phyloP scores from a whole-genome alignment of 2,113 vertebrate genomes.

The Nematolebias whitei region DNA sequence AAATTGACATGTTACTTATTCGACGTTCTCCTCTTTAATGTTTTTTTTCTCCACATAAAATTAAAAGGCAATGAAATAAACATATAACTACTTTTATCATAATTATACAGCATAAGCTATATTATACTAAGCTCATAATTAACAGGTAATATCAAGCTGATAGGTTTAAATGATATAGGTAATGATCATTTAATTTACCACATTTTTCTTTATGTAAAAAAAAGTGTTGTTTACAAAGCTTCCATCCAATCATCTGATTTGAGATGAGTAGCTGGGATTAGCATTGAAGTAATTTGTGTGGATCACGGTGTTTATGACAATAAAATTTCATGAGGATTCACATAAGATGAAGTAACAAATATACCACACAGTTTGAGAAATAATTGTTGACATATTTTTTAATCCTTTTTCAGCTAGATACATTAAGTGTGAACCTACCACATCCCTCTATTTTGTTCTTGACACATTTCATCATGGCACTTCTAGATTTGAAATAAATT shows the following conservation, averaged over 20 bases:
- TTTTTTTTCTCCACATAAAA: constrained; percentile 12
- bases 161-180: not conserved
- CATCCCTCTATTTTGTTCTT: not conserved
- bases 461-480: not conserved
- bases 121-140: not conserved
- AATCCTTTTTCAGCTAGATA: not conserved
- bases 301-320: not conserved
- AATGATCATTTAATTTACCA: not conserved
- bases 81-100: not conserved
- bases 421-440: constrained; percentile 17
- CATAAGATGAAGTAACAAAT: not conserved
- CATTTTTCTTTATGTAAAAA: not conserved
- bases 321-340: not conserved
- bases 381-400: not conserved
- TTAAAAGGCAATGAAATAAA: not conserved
- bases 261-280: not conserved
- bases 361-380: not conserved
- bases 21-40: not conserved
- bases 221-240: constrained; percentile 21
- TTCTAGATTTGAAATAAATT: not conserved
- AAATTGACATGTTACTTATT: constrained; percentile 39
- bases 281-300: constrained; percentile 1
- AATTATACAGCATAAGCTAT: constrained; percentile 16
- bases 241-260: constrained; percentile 3
- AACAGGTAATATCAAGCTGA: no score